Conservation (phyloP, 2,888 invertebrate genomes). For the Spicauda simplicius region DNA sequence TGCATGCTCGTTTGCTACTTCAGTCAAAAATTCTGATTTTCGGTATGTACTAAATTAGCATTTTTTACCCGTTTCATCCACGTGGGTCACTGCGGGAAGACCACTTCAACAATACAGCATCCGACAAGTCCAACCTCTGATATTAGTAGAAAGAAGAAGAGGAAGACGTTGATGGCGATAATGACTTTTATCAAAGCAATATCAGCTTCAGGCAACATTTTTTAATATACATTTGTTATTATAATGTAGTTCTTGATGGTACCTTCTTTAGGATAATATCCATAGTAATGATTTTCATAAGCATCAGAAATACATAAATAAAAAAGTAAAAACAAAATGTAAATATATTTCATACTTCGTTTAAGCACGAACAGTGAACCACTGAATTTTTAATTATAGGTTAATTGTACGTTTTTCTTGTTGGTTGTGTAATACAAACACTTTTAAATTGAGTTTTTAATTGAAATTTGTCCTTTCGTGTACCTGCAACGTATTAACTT, state of each 20-base stretch:
- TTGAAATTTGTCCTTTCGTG: slow-evolving; percentile 19
- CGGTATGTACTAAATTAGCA: too few species aligned
- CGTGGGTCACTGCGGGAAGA: too few species aligned
- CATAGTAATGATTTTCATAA: background rate
- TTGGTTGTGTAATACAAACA: slow-evolving; percentile 8
- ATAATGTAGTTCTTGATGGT: background rate
- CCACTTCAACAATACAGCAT: too few species aligned
- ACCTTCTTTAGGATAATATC: background rate
- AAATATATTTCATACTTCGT: slow-evolving; percentile 21
- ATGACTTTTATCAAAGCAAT: too few species aligned
- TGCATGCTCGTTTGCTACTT: too few species aligned
- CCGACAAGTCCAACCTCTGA: too few species aligned
- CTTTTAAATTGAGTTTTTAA: slow-evolving; percentile 21
- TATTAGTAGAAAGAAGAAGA: too few species aligned
- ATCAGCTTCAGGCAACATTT: too few species aligned
- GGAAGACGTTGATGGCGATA: too few species aligned
- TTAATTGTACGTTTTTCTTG: background rate
- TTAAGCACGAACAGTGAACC: background rate
- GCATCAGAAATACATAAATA: background rate
- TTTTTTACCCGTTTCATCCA: too few species aligned
- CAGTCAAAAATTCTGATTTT: too few species aligned
- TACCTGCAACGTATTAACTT: background rate
- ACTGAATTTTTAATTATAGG: slow-evolving; percentile 8
- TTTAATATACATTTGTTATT: too few species aligned
- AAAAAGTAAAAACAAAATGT: slow-evolving; percentile 9